Evolutionary conservation across 2,888 invertebrate genomes (phyloP).

Genomic region (Lucinisca nassula): DNA sequence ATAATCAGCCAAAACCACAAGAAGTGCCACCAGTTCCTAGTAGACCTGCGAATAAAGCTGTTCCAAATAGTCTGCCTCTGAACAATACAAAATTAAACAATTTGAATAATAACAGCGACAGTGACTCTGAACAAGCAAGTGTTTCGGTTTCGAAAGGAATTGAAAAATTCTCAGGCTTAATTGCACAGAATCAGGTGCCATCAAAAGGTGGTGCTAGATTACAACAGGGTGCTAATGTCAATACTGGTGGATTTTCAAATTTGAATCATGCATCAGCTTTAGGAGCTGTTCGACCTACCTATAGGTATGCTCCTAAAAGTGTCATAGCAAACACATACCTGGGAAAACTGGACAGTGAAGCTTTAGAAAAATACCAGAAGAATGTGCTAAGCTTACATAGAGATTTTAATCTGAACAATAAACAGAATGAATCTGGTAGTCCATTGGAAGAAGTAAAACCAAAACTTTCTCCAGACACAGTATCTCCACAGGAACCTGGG

Average conservation of each 20-base stretch:
- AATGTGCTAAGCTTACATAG: slow-evolving; percentile 82
- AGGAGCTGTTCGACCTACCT: slow-evolving; percentile 60
- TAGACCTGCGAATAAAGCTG: slow-evolving; percentile 40
- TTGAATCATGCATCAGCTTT: slow-evolving; percentile 68
- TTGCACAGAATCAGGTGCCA: slow-evolving; percentile 37
- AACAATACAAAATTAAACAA: slow-evolving; percentile 16
- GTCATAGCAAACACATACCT: slow-evolving; percentile 88
- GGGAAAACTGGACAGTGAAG: slow-evolving; percentile 79
- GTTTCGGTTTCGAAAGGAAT: slow-evolving; percentile 69
- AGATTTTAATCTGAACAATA: slow-evolving; percentile 63
- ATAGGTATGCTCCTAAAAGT: slow-evolving; percentile 86
- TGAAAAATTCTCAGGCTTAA: slow-evolving; percentile 61
- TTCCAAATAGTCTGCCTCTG: slow-evolving; percentile 15
- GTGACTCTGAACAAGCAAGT: slow-evolving; percentile 59
- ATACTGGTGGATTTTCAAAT: slow-evolving; percentile 65
- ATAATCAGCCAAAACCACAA: background rate
- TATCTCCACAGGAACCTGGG: slow-evolving; percentile 44
- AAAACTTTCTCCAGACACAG: slow-evolving; percentile 61
- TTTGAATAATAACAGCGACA: slow-evolving; percentile 21
- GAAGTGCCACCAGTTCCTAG: slow-evolving; percentile 58
- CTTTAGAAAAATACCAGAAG: slow-evolving; percentile 84
- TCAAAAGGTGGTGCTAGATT: slow-evolving; percentile 22
- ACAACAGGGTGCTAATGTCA: slow-evolving; percentile 34
- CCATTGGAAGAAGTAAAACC: slow-evolving; percentile 18
- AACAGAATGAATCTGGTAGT: slow-evolving; percentile 23